A percentile compares a stretch with the other conserved stretches of the same genome.
Conservation (phyloP, 1,140 invertebrate genomes). For the Ridgeia piscesae region DNA sequence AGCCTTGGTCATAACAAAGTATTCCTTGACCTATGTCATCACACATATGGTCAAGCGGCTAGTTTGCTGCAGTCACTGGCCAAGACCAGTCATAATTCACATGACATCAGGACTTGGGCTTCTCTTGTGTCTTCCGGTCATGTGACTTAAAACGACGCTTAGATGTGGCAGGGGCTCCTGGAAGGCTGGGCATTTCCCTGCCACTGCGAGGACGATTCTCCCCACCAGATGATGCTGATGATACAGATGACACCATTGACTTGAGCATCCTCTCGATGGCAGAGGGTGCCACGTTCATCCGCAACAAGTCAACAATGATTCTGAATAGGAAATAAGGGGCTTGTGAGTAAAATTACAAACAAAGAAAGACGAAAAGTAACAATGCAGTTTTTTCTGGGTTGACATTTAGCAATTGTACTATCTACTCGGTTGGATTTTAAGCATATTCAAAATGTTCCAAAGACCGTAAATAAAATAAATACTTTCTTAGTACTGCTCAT, state of each 20-base stretch:
- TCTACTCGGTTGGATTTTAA: no score
- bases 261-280: slow-evolving; percentile 44
- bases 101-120: background rate
- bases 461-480: no score
- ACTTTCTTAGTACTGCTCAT: no score
- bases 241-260: slow-evolving; percentile 31
- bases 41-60: background rate
- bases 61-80: background rate
- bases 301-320: slow-evolving; percentile 46
- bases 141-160: background rate
- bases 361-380: no score
- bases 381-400: no score
- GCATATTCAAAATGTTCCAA: no score
- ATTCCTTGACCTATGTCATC: background rate
- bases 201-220: background rate
- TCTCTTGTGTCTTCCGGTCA: background rate
- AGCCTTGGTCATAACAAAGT: background rate
- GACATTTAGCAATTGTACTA: no score
- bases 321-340: slow-evolving; percentile 30
- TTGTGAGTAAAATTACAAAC: no score
- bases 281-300: slow-evolving; percentile 46
- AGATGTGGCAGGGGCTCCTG: background rate
- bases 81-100: background rate
- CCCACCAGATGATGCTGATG: background rate
- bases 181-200: background rate